Conservation (phyloP, 2,888 invertebrate species). For the Euzophera pinguis region DNA sequence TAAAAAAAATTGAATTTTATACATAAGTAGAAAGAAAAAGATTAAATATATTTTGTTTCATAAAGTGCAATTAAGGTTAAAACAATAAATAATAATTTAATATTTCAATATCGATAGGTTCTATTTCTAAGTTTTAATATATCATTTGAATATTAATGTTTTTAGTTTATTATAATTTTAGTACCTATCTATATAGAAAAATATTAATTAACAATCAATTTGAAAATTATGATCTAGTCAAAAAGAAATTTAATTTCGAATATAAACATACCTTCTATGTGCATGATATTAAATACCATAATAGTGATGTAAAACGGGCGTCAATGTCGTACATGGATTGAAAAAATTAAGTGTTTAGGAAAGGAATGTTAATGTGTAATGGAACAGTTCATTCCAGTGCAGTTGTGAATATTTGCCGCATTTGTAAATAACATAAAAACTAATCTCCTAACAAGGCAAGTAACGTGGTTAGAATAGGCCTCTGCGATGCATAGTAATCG, state of each 20-base stretch:
- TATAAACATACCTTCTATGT: background rate
- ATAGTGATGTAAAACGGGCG: background rate
- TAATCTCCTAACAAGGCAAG: conserved; percentile 27
- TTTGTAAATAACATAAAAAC: conserved; percentile 19
- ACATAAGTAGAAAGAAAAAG: too few relatives aligned
- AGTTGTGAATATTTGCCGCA: conserved; percentile 10
- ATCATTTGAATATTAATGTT: too few relatives aligned
- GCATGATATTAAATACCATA: background rate
- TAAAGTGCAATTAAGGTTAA: too few relatives aligned
- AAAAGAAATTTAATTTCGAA: too few relatives aligned
- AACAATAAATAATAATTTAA: too few relatives aligned
- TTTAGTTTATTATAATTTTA: too few relatives aligned
- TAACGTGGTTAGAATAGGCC: conserved; percentile 32
- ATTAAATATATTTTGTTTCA: too few relatives aligned
- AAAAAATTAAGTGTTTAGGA: background rate
- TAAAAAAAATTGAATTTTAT: too few relatives aligned
- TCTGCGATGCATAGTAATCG: conserved; percentile 40
- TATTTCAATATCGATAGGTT: too few relatives aligned
- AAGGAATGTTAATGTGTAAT: conserved; percentile 8
- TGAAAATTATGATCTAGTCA: background rate
- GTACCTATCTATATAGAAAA: too few relatives aligned
- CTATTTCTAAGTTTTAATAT: too few relatives aligned
- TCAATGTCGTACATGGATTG: background rate
- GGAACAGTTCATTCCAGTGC: conserved; percentile 8
- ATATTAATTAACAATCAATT: too few relatives aligned